phyloP scores from a whole-genome alignment of 35 echinoderm and acorn worm genomes.

The Patiria miniata region DNA sequence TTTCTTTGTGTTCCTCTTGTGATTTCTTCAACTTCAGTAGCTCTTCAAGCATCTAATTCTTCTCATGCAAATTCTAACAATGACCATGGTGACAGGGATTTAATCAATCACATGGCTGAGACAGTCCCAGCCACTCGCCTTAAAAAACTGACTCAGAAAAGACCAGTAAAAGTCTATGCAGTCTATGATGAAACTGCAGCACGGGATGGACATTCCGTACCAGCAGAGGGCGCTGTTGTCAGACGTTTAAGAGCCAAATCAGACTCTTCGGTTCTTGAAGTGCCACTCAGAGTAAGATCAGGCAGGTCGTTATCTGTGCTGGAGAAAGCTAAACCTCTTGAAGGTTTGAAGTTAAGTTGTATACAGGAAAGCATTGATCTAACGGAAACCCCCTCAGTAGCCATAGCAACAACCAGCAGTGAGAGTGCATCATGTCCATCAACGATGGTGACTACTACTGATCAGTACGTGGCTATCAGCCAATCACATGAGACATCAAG shows the following conservation, averaged over 20 bases:
- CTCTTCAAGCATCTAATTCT: background rate
- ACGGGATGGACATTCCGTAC: no score
- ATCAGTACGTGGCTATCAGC: no score
- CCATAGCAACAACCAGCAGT: no score
- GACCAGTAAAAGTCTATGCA: no score
- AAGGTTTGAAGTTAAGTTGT: background rate
- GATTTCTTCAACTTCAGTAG: slow-evolving; percentile 18
- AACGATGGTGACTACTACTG: no score
- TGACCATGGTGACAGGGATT: slow-evolving; percentile 1
- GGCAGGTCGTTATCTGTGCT: background rate
- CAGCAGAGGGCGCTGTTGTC: background rate
- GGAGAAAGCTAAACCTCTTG: background rate
- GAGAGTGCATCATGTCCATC: no score
- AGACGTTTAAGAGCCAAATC: background rate
- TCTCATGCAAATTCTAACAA: slow-evolving; percentile 22
- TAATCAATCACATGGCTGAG: background rate
- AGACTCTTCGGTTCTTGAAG: background rate
- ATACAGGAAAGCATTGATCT: background rate
- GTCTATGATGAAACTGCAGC: no score
- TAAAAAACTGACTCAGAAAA: no score
- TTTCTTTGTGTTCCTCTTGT: background rate
- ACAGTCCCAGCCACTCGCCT: no score
- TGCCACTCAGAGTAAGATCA: background rate
- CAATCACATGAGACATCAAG: no score
- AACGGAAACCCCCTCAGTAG: background rate